Conservation (phyloP, 2,113 vertebrate genomes). For the Mormoops blainvillei region DNA sequence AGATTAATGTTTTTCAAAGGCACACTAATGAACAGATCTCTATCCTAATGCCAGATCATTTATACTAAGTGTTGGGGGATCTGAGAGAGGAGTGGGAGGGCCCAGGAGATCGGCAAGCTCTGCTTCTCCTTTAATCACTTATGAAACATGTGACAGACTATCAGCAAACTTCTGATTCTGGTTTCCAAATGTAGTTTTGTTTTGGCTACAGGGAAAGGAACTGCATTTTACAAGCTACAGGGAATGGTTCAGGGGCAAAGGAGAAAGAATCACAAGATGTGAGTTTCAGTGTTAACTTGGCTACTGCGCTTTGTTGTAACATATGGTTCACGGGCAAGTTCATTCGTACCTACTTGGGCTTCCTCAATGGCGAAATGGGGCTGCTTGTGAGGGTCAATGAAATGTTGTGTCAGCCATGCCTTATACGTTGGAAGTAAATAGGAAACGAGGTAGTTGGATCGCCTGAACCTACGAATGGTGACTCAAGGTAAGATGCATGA, state of each 20-base stretch:
- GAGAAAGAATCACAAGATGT: not conserved
- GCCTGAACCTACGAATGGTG: not conserved
- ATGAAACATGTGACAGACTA: not conserved
- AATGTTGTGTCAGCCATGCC: not conserved
- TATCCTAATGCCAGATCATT: constrained; percentile 24
- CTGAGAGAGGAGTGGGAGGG: not conserved
- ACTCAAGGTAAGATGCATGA: not conserved
- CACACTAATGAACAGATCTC: constrained; percentile 32
- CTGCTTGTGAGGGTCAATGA: not conserved
- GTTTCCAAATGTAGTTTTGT: constrained; percentile 32
- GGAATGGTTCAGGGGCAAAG: not conserved
- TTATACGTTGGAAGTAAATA: not conserved
- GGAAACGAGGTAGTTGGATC: not conserved
- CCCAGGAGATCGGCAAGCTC: not conserved
- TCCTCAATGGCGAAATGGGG: not conserved
- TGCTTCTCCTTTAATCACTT: constrained; percentile 23
- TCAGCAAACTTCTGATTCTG: not conserved
- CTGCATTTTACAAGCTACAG: not conserved
- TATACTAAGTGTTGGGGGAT: constrained; percentile 19
- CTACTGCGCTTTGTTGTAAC: not conserved
- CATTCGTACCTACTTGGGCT: not conserved
- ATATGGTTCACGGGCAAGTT: not conserved
- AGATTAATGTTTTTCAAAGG: constrained; percentile 71
- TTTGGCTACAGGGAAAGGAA: constrained; percentile 20
- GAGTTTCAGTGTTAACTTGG: not conserved